Conservation (phyloP, 2,888 invertebrate species). For the Apamea epomidion region DNA sequence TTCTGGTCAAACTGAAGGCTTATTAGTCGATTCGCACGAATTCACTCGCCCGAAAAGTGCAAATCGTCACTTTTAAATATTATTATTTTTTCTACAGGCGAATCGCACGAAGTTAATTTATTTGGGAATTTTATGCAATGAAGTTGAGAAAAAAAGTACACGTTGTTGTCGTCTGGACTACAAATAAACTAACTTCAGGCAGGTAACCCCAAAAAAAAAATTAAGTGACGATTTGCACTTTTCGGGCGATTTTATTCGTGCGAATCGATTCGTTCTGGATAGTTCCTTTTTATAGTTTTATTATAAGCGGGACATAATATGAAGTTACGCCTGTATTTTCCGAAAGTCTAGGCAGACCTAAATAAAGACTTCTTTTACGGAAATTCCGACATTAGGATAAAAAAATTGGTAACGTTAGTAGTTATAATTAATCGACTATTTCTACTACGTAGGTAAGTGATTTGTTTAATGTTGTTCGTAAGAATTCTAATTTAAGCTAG, state of each 20-base stretch:
- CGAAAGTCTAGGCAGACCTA: not conserved
- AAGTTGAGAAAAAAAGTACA: no score
- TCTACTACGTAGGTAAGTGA: no score
- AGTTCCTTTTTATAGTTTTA: not conserved
- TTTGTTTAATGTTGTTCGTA: not conserved
- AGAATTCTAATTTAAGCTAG: not conserved
- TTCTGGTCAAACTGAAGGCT: not conserved
- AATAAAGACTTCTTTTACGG: not conserved
- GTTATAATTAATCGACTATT: not conserved
- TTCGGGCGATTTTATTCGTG: no score
- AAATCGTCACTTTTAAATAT: not conserved
- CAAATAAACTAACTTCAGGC: no score
- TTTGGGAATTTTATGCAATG: no score
- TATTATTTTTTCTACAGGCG: no score
- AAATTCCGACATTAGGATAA: not conserved
- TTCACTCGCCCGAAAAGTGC: not conserved
- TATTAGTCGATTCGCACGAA: not conserved
- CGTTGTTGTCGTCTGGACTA: no score
- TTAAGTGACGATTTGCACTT: no score
- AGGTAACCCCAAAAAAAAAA: no score
- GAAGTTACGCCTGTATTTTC: not conserved
- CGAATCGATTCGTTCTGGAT: no score
- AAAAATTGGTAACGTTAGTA: not conserved
- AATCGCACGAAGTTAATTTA: no score
- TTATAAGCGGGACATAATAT: not conserved